Evolutionary conservation across 1,140 invertebrate species (phyloP).

Genomic region (Oscheius sp.): DNA sequence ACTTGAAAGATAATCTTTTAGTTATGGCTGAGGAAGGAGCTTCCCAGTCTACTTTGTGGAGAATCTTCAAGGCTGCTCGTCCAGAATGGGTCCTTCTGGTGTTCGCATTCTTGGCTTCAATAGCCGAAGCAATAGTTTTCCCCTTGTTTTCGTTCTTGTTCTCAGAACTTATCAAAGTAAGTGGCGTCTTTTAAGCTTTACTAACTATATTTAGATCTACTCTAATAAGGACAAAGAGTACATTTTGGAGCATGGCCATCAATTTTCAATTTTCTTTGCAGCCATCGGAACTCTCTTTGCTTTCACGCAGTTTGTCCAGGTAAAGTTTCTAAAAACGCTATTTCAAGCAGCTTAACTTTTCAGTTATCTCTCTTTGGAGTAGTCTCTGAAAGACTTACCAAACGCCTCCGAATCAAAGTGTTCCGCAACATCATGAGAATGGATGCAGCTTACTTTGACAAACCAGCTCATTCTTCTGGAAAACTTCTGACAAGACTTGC

Average conservation of each 20-base stretch:
- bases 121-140: no score
- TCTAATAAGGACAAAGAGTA: neutral
- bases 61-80: no score
- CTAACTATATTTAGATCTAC: neutral
- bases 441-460: slow-evolving; percentile 66
- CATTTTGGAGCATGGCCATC: neutral
- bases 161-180: no score
- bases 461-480: slow-evolving; percentile 63
- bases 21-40: no score
- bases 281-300: no score
- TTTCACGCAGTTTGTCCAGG: no score
- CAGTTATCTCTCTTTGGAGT: slow-evolving; percentile 42
- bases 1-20: no score
- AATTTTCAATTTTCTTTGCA: neutral
- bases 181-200: neutral
- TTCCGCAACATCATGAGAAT: slow-evolving; percentile 64
- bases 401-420: slow-evolving; percentile 60
- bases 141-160: no score
- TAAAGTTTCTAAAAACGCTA: no score
- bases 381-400: slow-evolving; percentile 63
- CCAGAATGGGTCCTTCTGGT: no score
- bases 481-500: slow-evolving; percentile 64
- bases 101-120: no score
- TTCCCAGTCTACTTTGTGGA: no score
- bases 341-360: slow-evolving; percentile 33